Evolutionary conservation across 2,113 vertebrate species (phyloP).

Genomic region (Pachycephala philippinensis): DNA sequence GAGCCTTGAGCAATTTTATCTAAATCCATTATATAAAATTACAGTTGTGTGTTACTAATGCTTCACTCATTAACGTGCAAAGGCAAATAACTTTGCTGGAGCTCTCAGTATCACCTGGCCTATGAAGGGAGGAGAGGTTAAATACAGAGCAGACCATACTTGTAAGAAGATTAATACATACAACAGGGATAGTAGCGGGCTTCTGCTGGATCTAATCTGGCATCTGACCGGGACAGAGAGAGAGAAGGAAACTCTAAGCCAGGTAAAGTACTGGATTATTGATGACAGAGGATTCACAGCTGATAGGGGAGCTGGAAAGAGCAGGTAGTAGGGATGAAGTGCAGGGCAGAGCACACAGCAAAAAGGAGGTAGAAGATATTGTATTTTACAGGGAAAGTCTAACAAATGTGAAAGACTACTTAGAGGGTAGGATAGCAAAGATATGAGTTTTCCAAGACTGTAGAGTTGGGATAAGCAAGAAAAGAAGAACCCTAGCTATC

Average conservation of each 20-base stretch:
- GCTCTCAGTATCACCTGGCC: neutral
- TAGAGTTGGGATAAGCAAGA: neutral
- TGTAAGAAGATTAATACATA: conserved; percentile 48
- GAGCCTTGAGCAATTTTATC: neutral
- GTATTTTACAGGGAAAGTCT: neutral
- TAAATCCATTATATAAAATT: neutral
- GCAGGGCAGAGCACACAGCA: neutral
- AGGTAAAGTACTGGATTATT: conserved; percentile 46
- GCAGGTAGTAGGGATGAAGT: neutral
- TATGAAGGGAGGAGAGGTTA: conserved; percentile 8
- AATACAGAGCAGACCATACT: conserved; percentile 32
- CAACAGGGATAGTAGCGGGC: conserved; percentile 18
- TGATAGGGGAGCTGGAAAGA: conserved; percentile 3
- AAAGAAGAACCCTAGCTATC: neutral
- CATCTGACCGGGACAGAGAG: conserved; percentile 26
- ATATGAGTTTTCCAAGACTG: neutral
- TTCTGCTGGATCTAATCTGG: conserved; percentile 50
- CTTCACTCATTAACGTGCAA: neutral
- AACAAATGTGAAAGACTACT: neutral
- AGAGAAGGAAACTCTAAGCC: conserved; percentile 47
- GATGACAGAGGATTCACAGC: conserved; percentile 34
- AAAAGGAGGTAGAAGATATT: neutral
- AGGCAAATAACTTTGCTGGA: neutral
- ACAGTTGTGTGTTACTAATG: neutral
- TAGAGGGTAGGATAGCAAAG: neutral